Conservation (phyloP, 2,888 invertebrate genomes). For the Plebejus argus region DNA sequence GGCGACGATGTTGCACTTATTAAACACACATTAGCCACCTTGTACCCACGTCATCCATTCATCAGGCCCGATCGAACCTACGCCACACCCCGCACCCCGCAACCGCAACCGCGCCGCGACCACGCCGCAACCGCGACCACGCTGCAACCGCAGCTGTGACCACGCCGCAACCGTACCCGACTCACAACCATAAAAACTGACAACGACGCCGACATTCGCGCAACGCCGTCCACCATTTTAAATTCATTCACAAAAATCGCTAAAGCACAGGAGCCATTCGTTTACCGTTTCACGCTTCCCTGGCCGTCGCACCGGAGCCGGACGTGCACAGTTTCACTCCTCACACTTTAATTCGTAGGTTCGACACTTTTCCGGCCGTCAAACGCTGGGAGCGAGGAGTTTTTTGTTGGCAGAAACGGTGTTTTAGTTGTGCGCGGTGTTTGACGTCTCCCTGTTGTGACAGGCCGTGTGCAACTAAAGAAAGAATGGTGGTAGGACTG, state of each 20-base stretch:
- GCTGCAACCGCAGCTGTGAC: conserved; percentile 44
- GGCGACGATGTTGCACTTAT: conserved; percentile 56
- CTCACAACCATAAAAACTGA: conserved; percentile 48
- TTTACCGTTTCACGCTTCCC: conserved; percentile 69
- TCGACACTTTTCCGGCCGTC: conserved; percentile 51
- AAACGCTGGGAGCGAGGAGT: conserved; percentile 53
- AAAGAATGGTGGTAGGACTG: conserved; percentile 79
- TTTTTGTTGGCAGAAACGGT: conserved; percentile 66
- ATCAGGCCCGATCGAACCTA: conserved; percentile 74
- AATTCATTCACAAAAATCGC: conserved; percentile 80
- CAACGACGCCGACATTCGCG: conserved; percentile 57
- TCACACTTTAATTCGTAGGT: conserved; percentile 38
- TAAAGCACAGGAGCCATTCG: conserved; percentile 65
- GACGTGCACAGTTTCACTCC: conserved; percentile 44
- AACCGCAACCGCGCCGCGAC: conserved; percentile 38
- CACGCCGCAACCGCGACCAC: conserved; percentile 36
- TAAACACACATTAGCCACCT: conserved; percentile 67
- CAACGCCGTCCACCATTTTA: conserved; percentile 75
- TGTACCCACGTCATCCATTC: conserved; percentile 75
- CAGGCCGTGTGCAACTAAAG: conserved; percentile 72
- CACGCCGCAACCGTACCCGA: conserved; percentile 48
- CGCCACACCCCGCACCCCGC: conserved; percentile 46
- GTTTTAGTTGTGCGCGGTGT: conserved; percentile 48
- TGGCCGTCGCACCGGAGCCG: conserved; percentile 49
- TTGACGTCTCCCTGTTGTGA: conserved; percentile 52